Percentiles rank a stretch among this genome's conserved stretches.
These are phyloP conservation scores for Sceloporus tristichus DNA, from an alignment of 2,113 vertebrate species.

Conservation along the genomic window DNA sequence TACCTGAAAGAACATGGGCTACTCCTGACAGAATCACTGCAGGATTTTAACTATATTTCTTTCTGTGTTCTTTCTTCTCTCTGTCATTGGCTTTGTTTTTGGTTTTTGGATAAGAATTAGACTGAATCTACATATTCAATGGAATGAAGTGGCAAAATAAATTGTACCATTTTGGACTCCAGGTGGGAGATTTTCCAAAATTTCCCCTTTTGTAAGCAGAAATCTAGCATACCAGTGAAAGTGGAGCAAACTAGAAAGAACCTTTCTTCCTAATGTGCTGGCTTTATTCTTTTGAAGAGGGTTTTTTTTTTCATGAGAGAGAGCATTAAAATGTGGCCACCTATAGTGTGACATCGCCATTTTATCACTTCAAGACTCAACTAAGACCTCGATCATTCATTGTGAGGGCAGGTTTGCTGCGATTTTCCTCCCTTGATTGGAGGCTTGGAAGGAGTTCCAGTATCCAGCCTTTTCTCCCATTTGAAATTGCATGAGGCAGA, in stretches of 20 bases:
- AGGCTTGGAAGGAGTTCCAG: not conserved
- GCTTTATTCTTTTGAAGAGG: not conserved
- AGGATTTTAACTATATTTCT: too few species aligned
- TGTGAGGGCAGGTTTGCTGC: too few species aligned
- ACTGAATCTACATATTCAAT: not conserved
- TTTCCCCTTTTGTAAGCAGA: not conserved
- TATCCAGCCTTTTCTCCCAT: too few species aligned
- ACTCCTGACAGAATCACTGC: too few species aligned
- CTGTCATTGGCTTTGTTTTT: not conserved
- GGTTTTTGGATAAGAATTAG: too few species aligned
- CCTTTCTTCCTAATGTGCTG: not conserved
- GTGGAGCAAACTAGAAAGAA: not conserved
- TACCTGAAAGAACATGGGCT: too few species aligned
- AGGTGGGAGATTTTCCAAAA: not conserved
- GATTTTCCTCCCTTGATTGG: not conserved
- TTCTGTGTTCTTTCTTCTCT: not conserved
- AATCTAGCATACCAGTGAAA: not conserved
- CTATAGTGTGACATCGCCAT: not conserved
- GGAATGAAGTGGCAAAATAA: not conserved
- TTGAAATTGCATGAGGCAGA: not conserved
- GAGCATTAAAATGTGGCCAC: not conserved
- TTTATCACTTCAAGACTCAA: not conserved
- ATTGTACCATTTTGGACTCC: not conserved
- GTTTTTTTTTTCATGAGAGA: not conserved
- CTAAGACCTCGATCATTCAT: not conserved